Evolutionary conservation across 2,797 vertebrate species (phyloP).

Genomic region (Microcaecilia unicolor): DNA sequence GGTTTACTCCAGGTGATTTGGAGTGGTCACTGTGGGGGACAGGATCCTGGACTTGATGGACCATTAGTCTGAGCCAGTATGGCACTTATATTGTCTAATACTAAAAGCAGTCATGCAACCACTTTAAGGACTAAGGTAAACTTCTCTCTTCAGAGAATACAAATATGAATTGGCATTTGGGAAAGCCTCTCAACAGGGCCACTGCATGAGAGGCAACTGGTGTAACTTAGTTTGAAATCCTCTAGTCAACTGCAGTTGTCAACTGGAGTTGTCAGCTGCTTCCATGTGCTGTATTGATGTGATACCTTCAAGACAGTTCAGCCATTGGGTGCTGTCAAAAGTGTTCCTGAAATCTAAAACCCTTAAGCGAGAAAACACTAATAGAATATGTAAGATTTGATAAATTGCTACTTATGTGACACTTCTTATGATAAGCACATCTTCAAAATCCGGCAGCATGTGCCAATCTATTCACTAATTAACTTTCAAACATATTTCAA

Average conservation of each 20-base stretch:
- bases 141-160: slow-evolving; percentile 9
- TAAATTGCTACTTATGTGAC: no score
- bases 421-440: slow-evolving; percentile 24
- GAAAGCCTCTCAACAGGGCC: slow-evolving; percentile 11
- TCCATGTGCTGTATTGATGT: slow-evolving; percentile 17
- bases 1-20: no score
- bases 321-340: slow-evolving; percentile 38
- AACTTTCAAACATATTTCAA: no score
- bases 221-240: slow-evolving; percentile 18
- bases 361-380: slow-evolving; percentile 30
- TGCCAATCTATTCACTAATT: slow-evolving; percentile 26
- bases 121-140: no score
- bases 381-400: slow-evolving; percentile 27
- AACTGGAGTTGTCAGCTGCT: slow-evolving; percentile 26
- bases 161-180: slow-evolving; percentile 5
- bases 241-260: no score
- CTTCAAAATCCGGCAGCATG: slow-evolving; percentile 39
- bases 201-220: slow-evolving; percentile 3
- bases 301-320: slow-evolving; percentile 27
- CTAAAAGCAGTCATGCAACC: no score
- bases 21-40: no score
- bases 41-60: no score
- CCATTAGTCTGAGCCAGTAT: no score
- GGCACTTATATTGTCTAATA: no score
- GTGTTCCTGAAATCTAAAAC: slow-evolving; percentile 29